A percentile compares a stretch with the other conserved stretches of the same genome.
These are phyloP conservation scores for Amblyopsis rosae DNA, from an alignment of 2,113 vertebrate species.

Conservation along the genomic window DNA sequence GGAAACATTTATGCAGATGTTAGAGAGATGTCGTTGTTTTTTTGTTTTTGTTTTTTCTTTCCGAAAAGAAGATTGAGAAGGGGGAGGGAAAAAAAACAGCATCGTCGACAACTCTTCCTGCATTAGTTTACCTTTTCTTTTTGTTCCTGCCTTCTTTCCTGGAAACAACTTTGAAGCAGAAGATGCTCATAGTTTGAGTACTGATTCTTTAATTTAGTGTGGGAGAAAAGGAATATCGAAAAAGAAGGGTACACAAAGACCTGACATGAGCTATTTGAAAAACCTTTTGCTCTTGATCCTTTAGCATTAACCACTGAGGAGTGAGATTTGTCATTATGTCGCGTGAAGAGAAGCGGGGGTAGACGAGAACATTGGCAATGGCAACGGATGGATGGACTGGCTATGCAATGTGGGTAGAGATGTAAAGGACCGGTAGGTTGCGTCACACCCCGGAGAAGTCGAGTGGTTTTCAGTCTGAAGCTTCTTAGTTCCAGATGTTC, in stretches of 20 bases:
- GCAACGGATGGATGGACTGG: constrained; percentile 32
- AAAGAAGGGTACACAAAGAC: constrained; percentile 56
- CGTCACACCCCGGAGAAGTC: constrained; percentile 49
- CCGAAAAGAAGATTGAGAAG: constrained; percentile 67
- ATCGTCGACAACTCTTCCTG: constrained; percentile 73
- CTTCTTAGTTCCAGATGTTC: constrained; percentile 36
- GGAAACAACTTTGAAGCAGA: constrained; percentile 76
- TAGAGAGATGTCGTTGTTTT: constrained; percentile 60
- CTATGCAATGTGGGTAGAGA: constrained; percentile 53
- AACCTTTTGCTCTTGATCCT: constrained; percentile 76
- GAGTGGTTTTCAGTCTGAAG: constrained; percentile 30
- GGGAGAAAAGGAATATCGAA: constrained; percentile 35
- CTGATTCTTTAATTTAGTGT: constrained; percentile 64
- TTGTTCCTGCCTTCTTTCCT: constrained; percentile 68
- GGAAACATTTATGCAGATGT: constrained; percentile 70
- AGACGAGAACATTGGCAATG: constrained; percentile 33
- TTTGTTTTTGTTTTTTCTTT: constrained; percentile 71
- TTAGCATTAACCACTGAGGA: constrained; percentile 74
- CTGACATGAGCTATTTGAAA: constrained; percentile 75
- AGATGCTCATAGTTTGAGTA: constrained; percentile 69
- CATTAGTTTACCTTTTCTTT: constrained; percentile 72
- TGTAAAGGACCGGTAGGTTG: constrained; percentile 57
- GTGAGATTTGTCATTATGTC: constrained; percentile 48
- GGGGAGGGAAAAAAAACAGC: constrained; percentile 54
- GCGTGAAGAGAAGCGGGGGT: constrained; percentile 20